Conservation (phyloP, 2,888 invertebrate genomes). For the Euphydryas editha region DNA sequence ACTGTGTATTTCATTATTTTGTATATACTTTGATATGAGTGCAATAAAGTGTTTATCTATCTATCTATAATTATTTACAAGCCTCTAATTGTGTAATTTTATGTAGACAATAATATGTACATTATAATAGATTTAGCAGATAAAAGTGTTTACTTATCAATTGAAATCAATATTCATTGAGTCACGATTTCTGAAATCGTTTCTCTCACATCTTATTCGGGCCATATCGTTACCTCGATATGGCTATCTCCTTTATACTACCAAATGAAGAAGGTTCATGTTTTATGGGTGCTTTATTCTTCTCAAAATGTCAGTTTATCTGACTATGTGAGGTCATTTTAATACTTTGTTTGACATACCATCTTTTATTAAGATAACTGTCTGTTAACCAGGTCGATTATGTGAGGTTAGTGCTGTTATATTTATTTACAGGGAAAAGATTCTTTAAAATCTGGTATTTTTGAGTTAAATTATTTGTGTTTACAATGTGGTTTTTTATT, state of each 20-base stretch:
- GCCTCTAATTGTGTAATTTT: background rate
- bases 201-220: constrained; percentile 14
- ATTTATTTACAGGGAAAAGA: background rate
- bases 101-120: background rate
- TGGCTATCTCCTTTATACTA: constrained; percentile 29
- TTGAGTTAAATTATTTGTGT: background rate
- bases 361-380: constrained; percentile 13
- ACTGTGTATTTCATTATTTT: too few relatives aligned
- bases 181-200: constrained; percentile 36
- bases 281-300: constrained; percentile 19
- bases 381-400: constrained; percentile 1
- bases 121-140: constrained; percentile 2
- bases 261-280: constrained; percentile 20
- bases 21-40: too few relatives aligned
- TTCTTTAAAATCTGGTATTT: background rate
- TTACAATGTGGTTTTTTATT: too few relatives aligned
- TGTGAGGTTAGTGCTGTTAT: background rate
- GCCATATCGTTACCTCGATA: constrained; percentile 29
- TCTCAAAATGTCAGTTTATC: constrained; percentile 25
- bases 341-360: constrained; percentile 7
- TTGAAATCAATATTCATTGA: constrained; percentile 31
- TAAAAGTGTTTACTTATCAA: constrained; percentile 38
- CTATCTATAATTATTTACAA: too few relatives aligned
- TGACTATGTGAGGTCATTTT: constrained; percentile 19
- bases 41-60: too few relatives aligned